Evolutionary conservation across 2,888 invertebrate genomes (phyloP).

Genomic region (Camponotus fellah): DNA sequence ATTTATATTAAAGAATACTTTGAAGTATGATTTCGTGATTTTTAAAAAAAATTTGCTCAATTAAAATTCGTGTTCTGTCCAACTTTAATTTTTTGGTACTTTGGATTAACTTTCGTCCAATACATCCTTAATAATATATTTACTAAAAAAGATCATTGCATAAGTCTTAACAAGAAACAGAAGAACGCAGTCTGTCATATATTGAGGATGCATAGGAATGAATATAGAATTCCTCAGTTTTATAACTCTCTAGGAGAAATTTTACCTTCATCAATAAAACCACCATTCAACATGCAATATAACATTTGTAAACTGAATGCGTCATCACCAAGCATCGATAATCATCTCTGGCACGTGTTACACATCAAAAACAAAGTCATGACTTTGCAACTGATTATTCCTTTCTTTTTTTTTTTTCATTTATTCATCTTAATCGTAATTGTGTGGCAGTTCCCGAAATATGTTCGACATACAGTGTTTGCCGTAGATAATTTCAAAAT

Average conservation of each 20-base stretch:
- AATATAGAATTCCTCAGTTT: conserved; percentile 17
- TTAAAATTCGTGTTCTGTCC: too few relatives aligned
- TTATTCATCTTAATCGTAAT: conserved; percentile 41
- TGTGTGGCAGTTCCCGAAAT: conserved; percentile 41
- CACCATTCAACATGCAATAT: conserved; percentile 33
- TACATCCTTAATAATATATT: conserved; percentile 31
- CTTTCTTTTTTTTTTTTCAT: background rate
- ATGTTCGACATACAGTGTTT: conserved; percentile 19
- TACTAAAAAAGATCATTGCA: conserved; percentile 22
- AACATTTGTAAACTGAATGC: conserved; percentile 48
- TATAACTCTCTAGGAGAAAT: conserved; percentile 25
- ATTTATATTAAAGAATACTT: too few relatives aligned
- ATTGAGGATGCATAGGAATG: conserved; percentile 38
- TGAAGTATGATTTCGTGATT: too few relatives aligned
- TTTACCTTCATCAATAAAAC: conserved; percentile 36
- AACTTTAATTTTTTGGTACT: too few relatives aligned
- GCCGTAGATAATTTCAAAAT: too few relatives aligned
- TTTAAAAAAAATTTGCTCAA: too few relatives aligned
- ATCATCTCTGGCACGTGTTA: conserved; percentile 43
- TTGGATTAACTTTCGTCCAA: too few relatives aligned
- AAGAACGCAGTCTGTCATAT: conserved; percentile 55
- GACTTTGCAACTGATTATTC: conserved; percentile 42
- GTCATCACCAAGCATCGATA: conserved; percentile 37
- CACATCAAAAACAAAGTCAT: conserved; percentile 32
- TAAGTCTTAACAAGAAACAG: conserved; percentile 34